Conservation (phyloP, 2,113 vertebrate species). For the Sapajus apella region DNA sequence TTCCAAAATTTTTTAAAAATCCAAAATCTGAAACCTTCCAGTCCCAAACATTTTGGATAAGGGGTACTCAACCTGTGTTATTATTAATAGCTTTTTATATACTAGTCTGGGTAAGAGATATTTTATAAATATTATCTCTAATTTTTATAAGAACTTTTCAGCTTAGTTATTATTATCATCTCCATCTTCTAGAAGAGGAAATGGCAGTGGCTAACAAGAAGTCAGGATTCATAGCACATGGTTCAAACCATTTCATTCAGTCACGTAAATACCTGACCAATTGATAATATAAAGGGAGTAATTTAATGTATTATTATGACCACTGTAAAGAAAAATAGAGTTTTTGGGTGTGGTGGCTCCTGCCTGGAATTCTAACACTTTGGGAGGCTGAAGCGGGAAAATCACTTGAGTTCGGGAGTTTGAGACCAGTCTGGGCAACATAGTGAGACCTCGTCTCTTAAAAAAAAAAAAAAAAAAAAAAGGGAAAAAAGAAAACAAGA, state of each 20-base stretch:
- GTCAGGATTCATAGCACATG: neutral
- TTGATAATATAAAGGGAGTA: neutral
- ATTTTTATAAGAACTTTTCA: neutral
- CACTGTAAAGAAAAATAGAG: neutral
- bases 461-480: no score
- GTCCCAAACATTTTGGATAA: neutral
- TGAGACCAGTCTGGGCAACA: neutral
- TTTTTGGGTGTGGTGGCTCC: no score
- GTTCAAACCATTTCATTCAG: neutral
- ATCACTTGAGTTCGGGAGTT: neutral
- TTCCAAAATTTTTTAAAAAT: neutral
- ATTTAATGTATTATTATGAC: neutral
- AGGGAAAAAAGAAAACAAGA: no score
- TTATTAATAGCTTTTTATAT: neutral
- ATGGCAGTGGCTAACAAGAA: neutral
- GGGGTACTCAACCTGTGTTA: neutral
- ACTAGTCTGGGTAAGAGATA: neutral
- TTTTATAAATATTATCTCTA: conserved; percentile 17
- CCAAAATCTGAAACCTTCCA: neutral
- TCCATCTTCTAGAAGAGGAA: neutral
- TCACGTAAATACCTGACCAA: neutral
- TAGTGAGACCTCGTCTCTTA: neutral
- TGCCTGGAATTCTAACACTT: neutral
- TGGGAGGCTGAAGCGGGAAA: neutral
- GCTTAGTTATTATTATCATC: neutral